Evolutionary conservation across 64 coral and sea anemone genomes (phyloP).

Genomic region (Pocillopora damicornis): DNA sequence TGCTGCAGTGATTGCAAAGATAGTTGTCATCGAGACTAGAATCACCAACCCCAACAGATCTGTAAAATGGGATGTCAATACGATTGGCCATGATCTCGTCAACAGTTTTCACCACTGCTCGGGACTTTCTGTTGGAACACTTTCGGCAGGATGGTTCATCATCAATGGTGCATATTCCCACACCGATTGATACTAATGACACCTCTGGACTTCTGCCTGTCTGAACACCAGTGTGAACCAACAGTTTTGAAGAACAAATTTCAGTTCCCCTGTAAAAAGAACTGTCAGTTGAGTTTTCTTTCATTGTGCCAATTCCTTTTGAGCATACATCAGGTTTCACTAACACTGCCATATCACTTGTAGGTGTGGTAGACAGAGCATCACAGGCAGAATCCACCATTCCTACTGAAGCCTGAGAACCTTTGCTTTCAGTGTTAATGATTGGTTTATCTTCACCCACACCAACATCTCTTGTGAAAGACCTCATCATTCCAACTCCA

Average conservation of each 20-base stretch:
- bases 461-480: conserved; percentile 75
- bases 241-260: not conserved
- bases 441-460: conserved; percentile 65
- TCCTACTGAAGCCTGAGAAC: conserved; percentile 43
- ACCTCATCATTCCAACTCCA: conserved; percentile 88
- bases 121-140: conserved; percentile 35
- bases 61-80: conserved; percentile 50
- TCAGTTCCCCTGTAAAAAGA: not conserved
- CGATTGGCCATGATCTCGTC: conserved; percentile 87
- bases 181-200: conserved; percentile 67
- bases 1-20: conserved; percentile 59
- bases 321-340: conserved; percentile 52
- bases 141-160: conserved; percentile 61
- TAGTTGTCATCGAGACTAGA: conserved; percentile 50
- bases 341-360: conserved; percentile 34
- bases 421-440: conserved; percentile 23
- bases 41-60: conserved; percentile 63
- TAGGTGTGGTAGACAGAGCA: conserved; percentile 37
- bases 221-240: conserved; percentile 43
- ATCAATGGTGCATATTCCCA: conserved; percentile 78
- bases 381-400: conserved; percentile 46
- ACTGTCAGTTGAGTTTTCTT: not conserved
- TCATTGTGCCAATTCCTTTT: not conserved
- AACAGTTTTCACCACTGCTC: conserved; percentile 41
- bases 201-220: conserved; percentile 22